Evolutionary conservation across 2,888 invertebrate genomes (phyloP).

Genomic region (Antheraea yamamai): DNA sequence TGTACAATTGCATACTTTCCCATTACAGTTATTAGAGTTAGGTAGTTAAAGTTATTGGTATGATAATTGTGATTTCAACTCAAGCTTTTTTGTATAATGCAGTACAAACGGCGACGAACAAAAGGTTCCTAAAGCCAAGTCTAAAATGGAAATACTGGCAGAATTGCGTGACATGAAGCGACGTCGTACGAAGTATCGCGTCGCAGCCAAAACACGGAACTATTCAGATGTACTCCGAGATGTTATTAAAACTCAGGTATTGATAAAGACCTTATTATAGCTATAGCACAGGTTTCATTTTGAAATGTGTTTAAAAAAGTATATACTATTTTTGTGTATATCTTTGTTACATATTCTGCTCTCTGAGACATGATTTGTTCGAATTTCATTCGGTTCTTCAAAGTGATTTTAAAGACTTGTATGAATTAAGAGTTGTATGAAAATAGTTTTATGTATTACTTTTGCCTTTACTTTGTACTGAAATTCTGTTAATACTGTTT

Average conservation of each 20-base stretch:
- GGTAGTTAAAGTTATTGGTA: too few species aligned
- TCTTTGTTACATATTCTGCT: neutral
- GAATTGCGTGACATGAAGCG: slow-evolving; percentile 83
- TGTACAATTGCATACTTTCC: neutral
- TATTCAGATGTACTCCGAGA: slow-evolving; percentile 82
- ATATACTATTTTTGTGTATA: neutral
- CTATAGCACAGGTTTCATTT: neutral
- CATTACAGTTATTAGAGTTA: too few species aligned
- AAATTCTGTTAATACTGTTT: neutral
- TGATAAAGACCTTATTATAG: neutral
- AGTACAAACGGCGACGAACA: slow-evolving; percentile 31
- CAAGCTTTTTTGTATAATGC: neutral
- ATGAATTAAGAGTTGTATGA: neutral
- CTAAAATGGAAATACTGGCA: slow-evolving; percentile 71
- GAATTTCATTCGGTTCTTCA: neutral
- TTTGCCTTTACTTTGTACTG: neutral
- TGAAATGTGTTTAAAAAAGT: neutral
- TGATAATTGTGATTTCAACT: too few species aligned
- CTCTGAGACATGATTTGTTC: neutral
- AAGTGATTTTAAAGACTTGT: neutral
- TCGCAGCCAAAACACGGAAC: slow-evolving; percentile 79
- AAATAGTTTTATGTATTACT: neutral
- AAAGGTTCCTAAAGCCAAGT: slow-evolving; percentile 38
- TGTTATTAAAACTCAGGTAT: slow-evolving; percentile 82
- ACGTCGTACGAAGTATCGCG: slow-evolving; percentile 82